Evolutionary conservation across 1,140 invertebrate genomes (phyloP).

Genomic region (Bombyx mandarina): DNA sequence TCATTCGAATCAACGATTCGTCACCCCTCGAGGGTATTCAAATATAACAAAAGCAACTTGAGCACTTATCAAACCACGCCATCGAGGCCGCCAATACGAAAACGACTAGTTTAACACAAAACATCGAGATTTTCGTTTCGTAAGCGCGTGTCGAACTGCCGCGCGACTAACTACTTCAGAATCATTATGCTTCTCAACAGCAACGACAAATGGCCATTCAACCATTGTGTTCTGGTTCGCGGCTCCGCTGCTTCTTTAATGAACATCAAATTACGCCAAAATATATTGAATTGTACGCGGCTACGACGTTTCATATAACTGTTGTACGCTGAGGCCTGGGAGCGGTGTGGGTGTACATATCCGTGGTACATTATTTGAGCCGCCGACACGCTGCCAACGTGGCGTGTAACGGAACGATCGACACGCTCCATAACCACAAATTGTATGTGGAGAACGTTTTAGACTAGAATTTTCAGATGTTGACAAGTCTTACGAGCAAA

Average conservation of each 20-base stretch:
- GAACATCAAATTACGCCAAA: slow-evolving; percentile 69
- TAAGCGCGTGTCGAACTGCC: slow-evolving; percentile 53
- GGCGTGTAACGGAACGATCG: slow-evolving; percentile 63
- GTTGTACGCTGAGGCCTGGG: slow-evolving; percentile 33
- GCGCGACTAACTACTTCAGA: slow-evolving; percentile 50
- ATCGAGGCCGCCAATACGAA: slow-evolving; percentile 25
- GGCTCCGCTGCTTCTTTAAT: slow-evolving; percentile 67
- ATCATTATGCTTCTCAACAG: slow-evolving; percentile 62
- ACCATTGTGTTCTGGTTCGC: slow-evolving; percentile 69
- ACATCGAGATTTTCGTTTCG: slow-evolving; percentile 39
- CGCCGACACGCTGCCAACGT: slow-evolving; percentile 41
- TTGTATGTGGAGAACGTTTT: slow-evolving; percentile 69
- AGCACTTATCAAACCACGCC: slow-evolving; percentile 20
- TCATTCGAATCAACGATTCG: slow-evolving; percentile 3
- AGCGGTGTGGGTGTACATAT: slow-evolving; percentile 28
- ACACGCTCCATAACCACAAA: slow-evolving; percentile 67
- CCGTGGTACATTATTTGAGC: slow-evolving; percentile 36
- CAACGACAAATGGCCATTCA: slow-evolving; percentile 66
- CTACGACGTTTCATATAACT: slow-evolving; percentile 61
- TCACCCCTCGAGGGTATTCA: slow-evolving; percentile 4
- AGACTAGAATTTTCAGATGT: slow-evolving; percentile 52
- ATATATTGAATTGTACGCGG: slow-evolving; percentile 67
- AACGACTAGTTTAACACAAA: slow-evolving; percentile 26
- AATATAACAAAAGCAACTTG: slow-evolving; percentile 8
- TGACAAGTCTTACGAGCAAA: slow-evolving; percentile 24